Evolutionary conservation across 1,140 invertebrate species (phyloP).

Genomic region (Amphibalanus amphitrite): DNA sequence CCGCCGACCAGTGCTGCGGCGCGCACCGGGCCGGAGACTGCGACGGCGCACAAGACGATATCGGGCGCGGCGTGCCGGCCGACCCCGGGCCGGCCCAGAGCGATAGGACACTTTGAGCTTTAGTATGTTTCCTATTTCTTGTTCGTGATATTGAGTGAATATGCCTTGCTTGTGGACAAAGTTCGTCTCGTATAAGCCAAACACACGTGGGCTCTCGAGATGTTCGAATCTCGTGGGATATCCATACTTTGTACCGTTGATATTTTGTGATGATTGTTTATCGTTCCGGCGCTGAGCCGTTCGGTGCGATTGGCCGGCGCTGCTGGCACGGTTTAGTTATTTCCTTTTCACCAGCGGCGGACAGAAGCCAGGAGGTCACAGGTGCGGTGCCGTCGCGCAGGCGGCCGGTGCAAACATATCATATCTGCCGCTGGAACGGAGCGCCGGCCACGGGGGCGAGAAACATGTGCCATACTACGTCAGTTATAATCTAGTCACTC

Average conservation of each 20-base stretch:
- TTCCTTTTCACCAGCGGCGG: neutral
- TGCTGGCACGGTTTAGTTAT: neutral
- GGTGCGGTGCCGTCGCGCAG: neutral
- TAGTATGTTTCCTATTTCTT: conserved; percentile 2
- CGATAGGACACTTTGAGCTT: neutral
- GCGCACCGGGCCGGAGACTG: too few relatives aligned
- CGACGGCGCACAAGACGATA: neutral
- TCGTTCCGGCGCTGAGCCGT: neutral
- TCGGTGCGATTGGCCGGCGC: neutral
- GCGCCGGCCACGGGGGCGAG: too few relatives aligned
- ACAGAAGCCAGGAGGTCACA: neutral
- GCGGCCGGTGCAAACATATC: neutral
- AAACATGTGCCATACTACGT: neutral
- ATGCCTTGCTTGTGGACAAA: neutral
- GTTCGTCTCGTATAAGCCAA: too few relatives aligned
- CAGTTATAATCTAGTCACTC: conserved; percentile 1
- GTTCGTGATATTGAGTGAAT: neutral
- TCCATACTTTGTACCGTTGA: neutral
- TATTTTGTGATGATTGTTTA: neutral
- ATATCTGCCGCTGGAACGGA: neutral
- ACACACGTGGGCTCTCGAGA: too few relatives aligned
- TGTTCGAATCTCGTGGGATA: too few relatives aligned
- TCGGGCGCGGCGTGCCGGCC: too few relatives aligned
- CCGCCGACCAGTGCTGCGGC: too few relatives aligned
- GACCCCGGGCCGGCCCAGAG: neutral